Percentiles rank a stretch among this genome's conserved stretches.
Evolutionary conservation across 2,113 vertebrate genomes (phyloP).

Genomic region (Sitta europaea): DNA sequence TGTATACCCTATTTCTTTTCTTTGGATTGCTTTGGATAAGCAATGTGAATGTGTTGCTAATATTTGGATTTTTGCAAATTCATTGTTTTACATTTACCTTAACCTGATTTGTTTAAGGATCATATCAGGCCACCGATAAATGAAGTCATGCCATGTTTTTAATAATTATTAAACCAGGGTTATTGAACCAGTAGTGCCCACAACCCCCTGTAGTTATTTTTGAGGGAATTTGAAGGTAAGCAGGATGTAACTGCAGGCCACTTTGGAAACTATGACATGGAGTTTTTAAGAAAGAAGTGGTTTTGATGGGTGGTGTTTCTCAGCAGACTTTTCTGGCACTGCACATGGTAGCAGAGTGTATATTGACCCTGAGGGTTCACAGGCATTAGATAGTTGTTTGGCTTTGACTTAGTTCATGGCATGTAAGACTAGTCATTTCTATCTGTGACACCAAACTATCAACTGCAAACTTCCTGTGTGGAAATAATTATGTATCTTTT

Average conservation of each 20-base stretch:
- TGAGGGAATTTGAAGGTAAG: not conserved
- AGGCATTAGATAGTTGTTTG: conserved; percentile 30
- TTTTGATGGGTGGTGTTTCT: conserved; percentile 28
- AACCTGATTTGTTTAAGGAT: not conserved
- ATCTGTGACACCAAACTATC: conserved; percentile 31
- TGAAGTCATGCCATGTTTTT: not conserved
- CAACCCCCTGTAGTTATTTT: not conserved
- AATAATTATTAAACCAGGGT: not conserved
- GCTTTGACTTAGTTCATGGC: conserved; percentile 1
- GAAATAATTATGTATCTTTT: conserved; percentile 47
- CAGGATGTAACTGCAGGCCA: not conserved
- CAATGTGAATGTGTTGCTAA: not conserved
- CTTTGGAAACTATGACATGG: not conserved
- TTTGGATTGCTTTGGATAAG: not conserved
- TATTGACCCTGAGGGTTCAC: not conserved
- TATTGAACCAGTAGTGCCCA: not conserved
- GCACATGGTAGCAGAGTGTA: not conserved
- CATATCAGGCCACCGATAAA: not conserved
- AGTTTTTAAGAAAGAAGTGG: not conserved
- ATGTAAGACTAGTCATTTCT: conserved; percentile 44
- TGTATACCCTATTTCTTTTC: not conserved
- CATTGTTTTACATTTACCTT: not conserved
- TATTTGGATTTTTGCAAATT: conserved; percentile 17
- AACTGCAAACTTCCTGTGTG: conserved; percentile 48
- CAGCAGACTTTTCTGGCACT: conserved; percentile 14